Conservation (phyloP, 2,797 vertebrate genomes). For the Graptemys geographica region DNA sequence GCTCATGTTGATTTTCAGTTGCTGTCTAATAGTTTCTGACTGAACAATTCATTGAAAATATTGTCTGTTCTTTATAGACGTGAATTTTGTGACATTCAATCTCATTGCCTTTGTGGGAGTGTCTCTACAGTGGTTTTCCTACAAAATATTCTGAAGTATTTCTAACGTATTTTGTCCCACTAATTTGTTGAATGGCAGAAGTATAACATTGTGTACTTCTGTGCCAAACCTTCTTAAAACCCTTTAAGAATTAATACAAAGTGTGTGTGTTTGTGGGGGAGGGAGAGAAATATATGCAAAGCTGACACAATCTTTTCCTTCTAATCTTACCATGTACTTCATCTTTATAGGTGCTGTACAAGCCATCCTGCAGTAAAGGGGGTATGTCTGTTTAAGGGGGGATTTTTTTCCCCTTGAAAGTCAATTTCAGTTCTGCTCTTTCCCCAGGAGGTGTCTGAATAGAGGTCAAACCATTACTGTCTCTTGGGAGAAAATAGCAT, state of each 20-base stretch:
- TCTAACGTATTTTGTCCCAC: neutral
- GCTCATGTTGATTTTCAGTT: neutral
- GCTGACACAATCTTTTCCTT: neutral
- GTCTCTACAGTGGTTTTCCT: neutral
- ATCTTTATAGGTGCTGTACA: neutral
- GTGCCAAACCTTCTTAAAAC: neutral
- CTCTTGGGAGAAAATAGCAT: too few species aligned
- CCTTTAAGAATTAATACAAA: neutral
- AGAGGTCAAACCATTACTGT: neutral
- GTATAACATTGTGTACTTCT: neutral
- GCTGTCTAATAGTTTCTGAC: neutral
- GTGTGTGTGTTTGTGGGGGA: neutral
- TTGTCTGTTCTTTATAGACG: neutral
- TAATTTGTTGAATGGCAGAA: neutral
- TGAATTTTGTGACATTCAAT: neutral
- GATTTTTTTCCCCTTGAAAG: neutral
- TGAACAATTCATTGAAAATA: neutral
- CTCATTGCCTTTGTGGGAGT: neutral
- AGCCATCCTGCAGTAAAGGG: too few species aligned
- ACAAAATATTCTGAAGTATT: constrained; percentile 6
- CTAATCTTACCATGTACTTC: neutral
- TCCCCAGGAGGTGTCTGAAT: neutral
- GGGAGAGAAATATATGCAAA: neutral
- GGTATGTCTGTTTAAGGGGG: too few species aligned
- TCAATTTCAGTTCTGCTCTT: neutral